A percentile compares a stretch with the other conserved stretches of the same genome.
These are phyloP conservation scores for Gnathonemus longibarbis DNA, from an alignment of 2,113 vertebrate species.

Conservation along the genomic window DNA sequence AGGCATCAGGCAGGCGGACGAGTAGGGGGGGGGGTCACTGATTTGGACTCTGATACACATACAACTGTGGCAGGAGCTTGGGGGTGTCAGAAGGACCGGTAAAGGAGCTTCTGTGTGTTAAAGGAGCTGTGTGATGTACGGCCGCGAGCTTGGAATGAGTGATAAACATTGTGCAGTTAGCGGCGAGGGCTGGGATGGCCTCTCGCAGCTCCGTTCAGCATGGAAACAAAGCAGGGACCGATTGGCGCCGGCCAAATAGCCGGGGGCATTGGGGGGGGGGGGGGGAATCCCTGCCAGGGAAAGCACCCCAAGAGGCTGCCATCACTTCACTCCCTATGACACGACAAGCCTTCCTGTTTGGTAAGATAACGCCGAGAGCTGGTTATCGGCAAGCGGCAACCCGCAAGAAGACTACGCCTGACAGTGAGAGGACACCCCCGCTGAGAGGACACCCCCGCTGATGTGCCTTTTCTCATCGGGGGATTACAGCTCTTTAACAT, in stretches of 20 bases:
- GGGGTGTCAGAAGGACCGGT: not conserved
- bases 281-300: not conserved
- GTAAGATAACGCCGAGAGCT: not conserved
- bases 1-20: not conserved
- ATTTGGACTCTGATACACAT: not conserved
- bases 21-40: not conserved
- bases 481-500: slow-evolving; percentile 12
- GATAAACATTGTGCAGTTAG: not conserved
- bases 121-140: not conserved
- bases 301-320: not conserved
- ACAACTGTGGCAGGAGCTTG: not conserved
- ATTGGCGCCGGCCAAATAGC: not conserved
- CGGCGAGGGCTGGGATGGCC: not conserved
- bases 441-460: not conserved
- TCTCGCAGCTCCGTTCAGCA: not conserved
- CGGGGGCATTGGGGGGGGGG: not conserved
- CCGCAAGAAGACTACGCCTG: not conserved
- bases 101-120: not conserved
- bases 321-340: not conserved
- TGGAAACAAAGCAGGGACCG: not conserved
- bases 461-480: not conserved
- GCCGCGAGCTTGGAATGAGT: not conserved
- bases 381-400: not conserved
- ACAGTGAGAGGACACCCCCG: not conserved
- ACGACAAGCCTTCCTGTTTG: not conserved